Percentiles rank a stretch among this genome's conserved stretches.
phyloP scores from a whole-genome alignment of 2,797 vertebrate genomes.

The Cirrhinus mrigala region DNA sequence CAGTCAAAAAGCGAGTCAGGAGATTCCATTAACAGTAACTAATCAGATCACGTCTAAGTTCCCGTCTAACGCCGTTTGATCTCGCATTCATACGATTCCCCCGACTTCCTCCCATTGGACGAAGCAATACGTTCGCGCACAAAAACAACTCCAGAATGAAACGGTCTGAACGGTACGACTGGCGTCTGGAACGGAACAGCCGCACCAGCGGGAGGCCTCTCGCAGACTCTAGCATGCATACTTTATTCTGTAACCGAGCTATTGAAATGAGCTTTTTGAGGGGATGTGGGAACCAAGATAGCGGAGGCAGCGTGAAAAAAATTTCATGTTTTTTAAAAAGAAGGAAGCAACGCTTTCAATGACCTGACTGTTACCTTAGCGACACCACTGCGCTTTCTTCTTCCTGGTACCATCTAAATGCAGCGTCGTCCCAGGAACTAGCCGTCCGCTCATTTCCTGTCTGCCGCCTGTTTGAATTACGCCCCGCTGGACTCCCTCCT shows the following conservation, averaged over 20 bases:
- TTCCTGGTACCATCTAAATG: constrained; percentile 94
- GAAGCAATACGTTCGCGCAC: constrained; percentile 67
- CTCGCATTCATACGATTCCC: constrained; percentile 72
- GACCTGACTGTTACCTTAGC: constrained; percentile 96
- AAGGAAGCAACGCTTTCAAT: constrained; percentile 86
- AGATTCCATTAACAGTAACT: constrained; percentile 18
- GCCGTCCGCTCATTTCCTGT: constrained; percentile 99
- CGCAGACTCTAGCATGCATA: constrained; percentile 70
- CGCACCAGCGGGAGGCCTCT: constrained; percentile 77
- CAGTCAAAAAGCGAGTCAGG: constrained; percentile 24
- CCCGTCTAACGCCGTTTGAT: constrained; percentile 56
- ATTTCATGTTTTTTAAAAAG: constrained; percentile 74
- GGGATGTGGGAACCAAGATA: constrained; percentile 81
- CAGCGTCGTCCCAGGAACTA: constrained; percentile 93
- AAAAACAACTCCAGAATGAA: constrained; percentile 71
- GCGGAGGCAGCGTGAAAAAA: constrained; percentile 65
- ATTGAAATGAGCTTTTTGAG: constrained; percentile 74
- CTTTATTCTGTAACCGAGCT: constrained; percentile 77
- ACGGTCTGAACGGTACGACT: constrained; percentile 67
- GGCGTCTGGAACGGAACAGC: constrained; percentile 70
- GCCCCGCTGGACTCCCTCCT: constrained; percentile 80
- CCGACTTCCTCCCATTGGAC: constrained; percentile 82
- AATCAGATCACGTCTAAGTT: constrained; percentile 38
- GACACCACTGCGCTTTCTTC: constrained; percentile 84
- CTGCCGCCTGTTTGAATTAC: constrained; percentile 99